Evolutionary conservation across 2,113 vertebrate species (phyloP).

Genomic region (Poeciliopsis retropinna): DNA sequence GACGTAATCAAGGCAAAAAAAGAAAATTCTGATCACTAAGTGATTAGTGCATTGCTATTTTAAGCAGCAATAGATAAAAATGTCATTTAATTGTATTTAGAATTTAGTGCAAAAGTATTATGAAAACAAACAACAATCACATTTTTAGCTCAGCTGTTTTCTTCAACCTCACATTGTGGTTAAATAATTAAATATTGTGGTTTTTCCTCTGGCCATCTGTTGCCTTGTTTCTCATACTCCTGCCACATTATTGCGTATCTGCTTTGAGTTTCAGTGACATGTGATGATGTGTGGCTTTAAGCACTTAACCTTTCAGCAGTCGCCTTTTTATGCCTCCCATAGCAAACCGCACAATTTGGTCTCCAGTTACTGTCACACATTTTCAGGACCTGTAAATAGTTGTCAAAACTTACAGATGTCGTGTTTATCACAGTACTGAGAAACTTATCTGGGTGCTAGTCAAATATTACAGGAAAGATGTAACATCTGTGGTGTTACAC

Average conservation of each 20-base stretch:
- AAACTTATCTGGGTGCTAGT: neutral
- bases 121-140: no score
- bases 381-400: neutral
- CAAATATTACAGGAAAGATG: neutral
- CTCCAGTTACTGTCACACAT: neutral
- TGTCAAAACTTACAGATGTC: neutral
- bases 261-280: neutral
- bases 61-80: no score
- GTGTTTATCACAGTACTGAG: neutral
- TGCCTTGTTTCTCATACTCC: neutral
- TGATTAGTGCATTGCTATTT: no score
- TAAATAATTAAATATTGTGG: conserved; percentile 4
- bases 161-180: conserved; percentile 3
- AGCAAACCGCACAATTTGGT: neutral
- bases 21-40: no score
- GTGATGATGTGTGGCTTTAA: neutral
- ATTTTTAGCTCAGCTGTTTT: conserved; percentile 1
- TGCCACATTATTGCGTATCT: neutral
- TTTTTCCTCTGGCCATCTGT: neutral
- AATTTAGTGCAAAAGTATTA: no score
- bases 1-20: no score
- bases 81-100: no score
- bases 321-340: neutral
- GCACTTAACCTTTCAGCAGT: neutral
- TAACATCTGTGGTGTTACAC: neutral